These are phyloP conservation scores for Ancistrus triradiatus DNA, from an alignment of 2,113 vertebrate species.

Conservation along the genomic window DNA sequence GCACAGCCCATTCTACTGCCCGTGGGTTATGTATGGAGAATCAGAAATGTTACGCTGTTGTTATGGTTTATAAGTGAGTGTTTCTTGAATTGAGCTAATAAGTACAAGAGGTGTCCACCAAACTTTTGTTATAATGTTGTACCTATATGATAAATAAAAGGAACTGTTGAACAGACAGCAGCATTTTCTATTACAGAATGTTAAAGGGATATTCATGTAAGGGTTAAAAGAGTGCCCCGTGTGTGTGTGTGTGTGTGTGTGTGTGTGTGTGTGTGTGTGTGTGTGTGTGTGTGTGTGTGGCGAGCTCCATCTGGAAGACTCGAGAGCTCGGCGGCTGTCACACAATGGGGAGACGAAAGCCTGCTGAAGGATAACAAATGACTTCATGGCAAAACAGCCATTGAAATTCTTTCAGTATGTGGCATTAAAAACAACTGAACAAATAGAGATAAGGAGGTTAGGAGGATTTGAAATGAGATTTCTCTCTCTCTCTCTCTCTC, in stretches of 20 bases:
- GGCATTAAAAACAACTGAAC: constrained; percentile 99
- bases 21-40: too few relatives aligned
- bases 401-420: constrained; percentile 99
- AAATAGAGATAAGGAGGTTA: constrained; percentile 99
- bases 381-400: constrained; percentile 98
- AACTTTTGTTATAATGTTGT: constrained; percentile 10
- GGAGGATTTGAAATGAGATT: constrained; percentile 95
- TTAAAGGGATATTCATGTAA: constrained; percentile 80
- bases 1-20: too few relatives aligned
- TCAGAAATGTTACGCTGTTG: too few relatives aligned
- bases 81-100: too few relatives aligned
- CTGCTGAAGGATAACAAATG: constrained; percentile 99
- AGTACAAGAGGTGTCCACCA: too few relatives aligned
- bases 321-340: constrained; percentile 88
- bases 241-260: constrained; percentile 22
- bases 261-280: constrained; percentile 19
- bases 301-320: constrained; percentile 93
- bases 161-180: too few relatives aligned
- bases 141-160: constrained; percentile 52
- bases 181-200: not conserved
- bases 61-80: too few relatives aligned
- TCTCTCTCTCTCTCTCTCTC: constrained; percentile 48
- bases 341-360: constrained; percentile 96
- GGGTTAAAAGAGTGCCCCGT: constrained; percentile 68
- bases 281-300: constrained; percentile 51